Base-by-base conservation (phyloP, 2,797 vertebrate genomes). In the Fistularia commersonii region DNA sequence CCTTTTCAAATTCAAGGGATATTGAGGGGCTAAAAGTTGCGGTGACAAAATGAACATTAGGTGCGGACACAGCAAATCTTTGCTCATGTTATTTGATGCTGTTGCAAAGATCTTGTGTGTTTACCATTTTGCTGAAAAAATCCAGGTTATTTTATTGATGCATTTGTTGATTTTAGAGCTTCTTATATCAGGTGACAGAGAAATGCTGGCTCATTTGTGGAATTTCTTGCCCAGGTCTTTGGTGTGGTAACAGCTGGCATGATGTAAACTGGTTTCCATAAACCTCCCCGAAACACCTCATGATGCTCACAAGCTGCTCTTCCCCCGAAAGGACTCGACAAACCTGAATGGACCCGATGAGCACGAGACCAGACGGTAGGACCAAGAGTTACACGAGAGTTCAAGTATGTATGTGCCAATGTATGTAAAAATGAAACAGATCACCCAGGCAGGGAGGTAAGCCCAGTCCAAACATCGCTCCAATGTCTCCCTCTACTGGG, bases 401-500 rank as follows among this genome's bases (percentile, higher is more conserved):
- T 36, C 7, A 8, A 36, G 9, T 6, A 8, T 36, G 7, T 36
- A 8, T 8, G 7, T 36, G 6, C n/a, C 5, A 7, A n/a, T 12
- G 38, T n/a, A 11, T 40, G n/a, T 13, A 12, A 8, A 0, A 12
- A 41, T n/a, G 39, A 47, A 6, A 43, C 87, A 66, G 41, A 94
- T 93, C 93, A 87, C 93, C 92, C 12, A 92, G 81, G 58, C 83
- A 91, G 0, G 92, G 91, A 0, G 93, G 93, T 72, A 94, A 95
- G 54, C 93, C 93, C 8, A 93, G 69, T 4, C 93, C 92, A 0
- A 95, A 93, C 7, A 93, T 91, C 0, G 93, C 94, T 0, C 92
- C 93, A 0, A 93, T 93, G 62, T 96, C 93, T 11, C 94, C 94
- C 76, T 95, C 93, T 55, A 88, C 66, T 0, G 94, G 93, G 40